Evolutionary conservation across 2,797 vertebrate species (phyloP).

Genomic region (Mionectes olivaceus): DNA sequence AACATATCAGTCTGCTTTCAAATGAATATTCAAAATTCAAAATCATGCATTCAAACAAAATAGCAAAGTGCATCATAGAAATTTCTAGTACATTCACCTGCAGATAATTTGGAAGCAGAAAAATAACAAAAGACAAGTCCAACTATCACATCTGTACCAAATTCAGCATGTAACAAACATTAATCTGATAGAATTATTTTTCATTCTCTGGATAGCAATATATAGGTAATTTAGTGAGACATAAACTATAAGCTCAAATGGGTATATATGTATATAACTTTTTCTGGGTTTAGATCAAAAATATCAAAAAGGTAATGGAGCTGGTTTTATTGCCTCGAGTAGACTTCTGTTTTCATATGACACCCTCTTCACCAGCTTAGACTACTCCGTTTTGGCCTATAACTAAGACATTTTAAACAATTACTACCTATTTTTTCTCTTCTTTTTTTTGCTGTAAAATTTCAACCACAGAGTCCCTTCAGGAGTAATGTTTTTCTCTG

Average conservation of each 20-base stretch:
- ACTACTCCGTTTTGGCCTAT: background rate
- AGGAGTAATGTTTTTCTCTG: background rate
- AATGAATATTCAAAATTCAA: background rate
- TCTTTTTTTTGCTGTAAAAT: background rate
- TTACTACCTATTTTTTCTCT: background rate
- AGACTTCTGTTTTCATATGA: background rate
- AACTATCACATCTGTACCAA: background rate
- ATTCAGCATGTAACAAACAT: background rate
- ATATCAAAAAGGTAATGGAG: background rate
- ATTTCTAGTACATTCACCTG: background rate
- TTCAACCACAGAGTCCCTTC: background rate
- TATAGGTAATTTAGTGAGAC: background rate
- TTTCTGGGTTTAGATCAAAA: background rate
- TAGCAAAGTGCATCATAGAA: background rate
- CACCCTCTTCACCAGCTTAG: background rate
- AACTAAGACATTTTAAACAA: background rate
- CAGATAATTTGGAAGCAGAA: background rate
- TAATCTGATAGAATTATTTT: background rate
- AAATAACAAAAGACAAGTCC: background rate
- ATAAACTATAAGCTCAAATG: background rate
- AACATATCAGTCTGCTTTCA: background rate
- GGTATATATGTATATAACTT: background rate
- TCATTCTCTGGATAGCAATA: background rate
- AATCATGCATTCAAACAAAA: background rate
- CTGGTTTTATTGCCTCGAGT: background rate